Conservation (phyloP, 2,113 vertebrate genomes). For the Peromyscus maniculatus region DNA sequence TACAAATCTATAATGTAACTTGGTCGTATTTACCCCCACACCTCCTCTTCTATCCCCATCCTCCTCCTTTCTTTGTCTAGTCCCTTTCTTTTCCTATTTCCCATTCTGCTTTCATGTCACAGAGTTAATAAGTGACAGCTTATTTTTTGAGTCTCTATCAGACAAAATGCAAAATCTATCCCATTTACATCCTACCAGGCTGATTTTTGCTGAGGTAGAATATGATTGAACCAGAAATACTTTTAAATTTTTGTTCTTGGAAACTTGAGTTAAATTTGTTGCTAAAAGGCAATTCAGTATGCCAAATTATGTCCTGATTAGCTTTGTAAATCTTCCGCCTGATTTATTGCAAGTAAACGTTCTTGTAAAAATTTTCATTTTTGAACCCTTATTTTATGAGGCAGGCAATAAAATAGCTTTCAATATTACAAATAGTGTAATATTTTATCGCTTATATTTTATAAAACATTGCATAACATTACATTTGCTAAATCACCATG, state of each 20-base stretch:
- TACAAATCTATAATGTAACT: not conserved
- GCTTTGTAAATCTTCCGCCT: slow-evolving; percentile 36
- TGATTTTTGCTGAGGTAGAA: slow-evolving; percentile 37
- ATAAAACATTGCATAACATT: not conserved
- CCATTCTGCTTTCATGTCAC: not conserved
- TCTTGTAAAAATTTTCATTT: not conserved
- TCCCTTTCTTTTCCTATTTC: not conserved
- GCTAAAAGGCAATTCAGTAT: slow-evolving; percentile 13
- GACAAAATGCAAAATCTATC: not conserved
- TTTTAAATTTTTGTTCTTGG: slow-evolving; percentile 2
- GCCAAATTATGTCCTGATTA: slow-evolving; percentile 30
- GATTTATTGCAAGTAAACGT: not conserved
- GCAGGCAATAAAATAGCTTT: slow-evolving; percentile 23
- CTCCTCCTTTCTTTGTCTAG: too few relatives aligned
- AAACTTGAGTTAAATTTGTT: slow-evolving; percentile 16
- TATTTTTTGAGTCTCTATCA: not conserved
- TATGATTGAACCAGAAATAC: not conserved
- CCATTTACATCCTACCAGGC: not conserved
- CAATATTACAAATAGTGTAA: not conserved
- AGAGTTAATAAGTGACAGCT: not conserved
- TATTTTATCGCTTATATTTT: slow-evolving; percentile 35
- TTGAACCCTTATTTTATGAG: slow-evolving; percentile 38
- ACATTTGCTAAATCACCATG: not conserved
- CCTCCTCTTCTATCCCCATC: not conserved
- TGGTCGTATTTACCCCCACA: not conserved